Base-by-base conservation (phyloP, 2,888 invertebrate genomes). In the Scaptodrosophila latifasciaeformis region DNA sequence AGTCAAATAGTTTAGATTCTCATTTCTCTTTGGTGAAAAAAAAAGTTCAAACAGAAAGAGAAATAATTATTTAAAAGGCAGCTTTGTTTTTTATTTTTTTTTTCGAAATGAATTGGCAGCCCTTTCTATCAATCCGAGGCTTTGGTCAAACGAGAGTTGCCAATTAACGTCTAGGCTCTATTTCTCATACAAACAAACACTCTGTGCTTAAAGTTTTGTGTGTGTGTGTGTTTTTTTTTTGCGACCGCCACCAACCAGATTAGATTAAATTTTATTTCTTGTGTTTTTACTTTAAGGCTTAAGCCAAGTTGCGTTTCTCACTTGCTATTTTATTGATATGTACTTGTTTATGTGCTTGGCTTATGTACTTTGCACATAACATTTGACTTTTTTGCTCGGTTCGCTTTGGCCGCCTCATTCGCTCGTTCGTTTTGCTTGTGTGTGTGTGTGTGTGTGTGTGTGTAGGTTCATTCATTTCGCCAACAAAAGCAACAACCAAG, bases 261-360 rank as follows among this genome's bases (percentile, higher is more conserved):
- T 76, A 72, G 72, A 72, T 72, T 72, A 76, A 71, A 68, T 68
- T 65, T 62, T 65, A 62, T 72, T 70, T 61, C 71, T 76, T n/a
- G n/a, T n/a, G n/a, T n/a, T n/a, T n/a, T n/a, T n/a, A 71, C 79
- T 79, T 67, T 44, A 79, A 79, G 63, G 59, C 71, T 65, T 50
- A 64, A 45, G 49, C 40, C 39, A 48, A 30, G 30, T n/a, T n/a
- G n/a, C n/a, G n/a, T 42, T 51, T 37, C 40, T 47, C 39, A 39
- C n/a, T n/a, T n/a, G n/a, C n/a, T n/a, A n/a, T n/a, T n/a, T n/a
- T n/a, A n/a, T n/a, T n/a, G n/a, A n/a, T n/a, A 34, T 3, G 27
- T 15, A 29, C 24, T 40, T 29, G 30, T 19, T 44, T 18, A 46
- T 37, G 24, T 47, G 21, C 15, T 31, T 37, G 24, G 1, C 9